These are phyloP conservation scores for Celastrina argiolus DNA, from an alignment of 2,888 invertebrate genomes.

Conservation along the genomic window DNA sequence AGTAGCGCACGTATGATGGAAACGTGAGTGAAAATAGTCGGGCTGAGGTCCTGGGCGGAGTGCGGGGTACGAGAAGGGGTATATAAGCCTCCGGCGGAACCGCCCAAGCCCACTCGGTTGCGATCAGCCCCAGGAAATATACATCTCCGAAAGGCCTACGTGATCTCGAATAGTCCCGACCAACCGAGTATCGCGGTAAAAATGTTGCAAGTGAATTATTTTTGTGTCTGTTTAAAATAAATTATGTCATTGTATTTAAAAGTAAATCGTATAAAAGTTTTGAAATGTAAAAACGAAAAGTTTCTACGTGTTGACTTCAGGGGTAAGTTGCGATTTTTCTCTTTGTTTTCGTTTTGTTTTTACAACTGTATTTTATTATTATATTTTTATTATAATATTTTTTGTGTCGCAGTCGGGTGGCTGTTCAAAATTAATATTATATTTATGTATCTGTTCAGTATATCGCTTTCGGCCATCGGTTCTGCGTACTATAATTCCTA, in stretches of 20 bases:
- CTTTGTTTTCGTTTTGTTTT: not conserved
- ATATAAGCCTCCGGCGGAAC: constrained; percentile 17
- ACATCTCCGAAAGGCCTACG: not conserved
- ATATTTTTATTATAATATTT: not conserved
- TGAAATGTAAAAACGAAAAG: constrained; percentile 83
- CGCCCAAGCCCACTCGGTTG: constrained; percentile 2
- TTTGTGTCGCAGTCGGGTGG: not conserved
- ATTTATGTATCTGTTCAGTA: not conserved
- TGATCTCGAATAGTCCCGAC: not conserved
- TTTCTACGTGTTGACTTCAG: constrained; percentile 84
- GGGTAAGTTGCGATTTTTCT: constrained; percentile 77
- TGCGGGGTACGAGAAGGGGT: not conserved
- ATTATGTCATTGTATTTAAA: constrained; percentile 83
- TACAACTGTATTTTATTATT: constrained; percentile 8
- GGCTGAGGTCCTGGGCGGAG: constrained; percentile 19
- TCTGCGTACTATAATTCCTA: no score
- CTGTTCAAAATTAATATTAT: not conserved
- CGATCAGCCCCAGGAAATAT: not conserved
- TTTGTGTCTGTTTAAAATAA: not conserved
- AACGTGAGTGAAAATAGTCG: not conserved
- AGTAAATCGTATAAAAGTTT: constrained; percentile 82
- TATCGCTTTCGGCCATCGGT: not conserved
- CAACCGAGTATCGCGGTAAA: not conserved
- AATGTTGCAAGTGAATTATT: constrained; percentile 6
- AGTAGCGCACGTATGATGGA: not conserved